Conservation (phyloP, 2,888 invertebrate species). For the Scaptodrosophila latifasciaeformis region DNA sequence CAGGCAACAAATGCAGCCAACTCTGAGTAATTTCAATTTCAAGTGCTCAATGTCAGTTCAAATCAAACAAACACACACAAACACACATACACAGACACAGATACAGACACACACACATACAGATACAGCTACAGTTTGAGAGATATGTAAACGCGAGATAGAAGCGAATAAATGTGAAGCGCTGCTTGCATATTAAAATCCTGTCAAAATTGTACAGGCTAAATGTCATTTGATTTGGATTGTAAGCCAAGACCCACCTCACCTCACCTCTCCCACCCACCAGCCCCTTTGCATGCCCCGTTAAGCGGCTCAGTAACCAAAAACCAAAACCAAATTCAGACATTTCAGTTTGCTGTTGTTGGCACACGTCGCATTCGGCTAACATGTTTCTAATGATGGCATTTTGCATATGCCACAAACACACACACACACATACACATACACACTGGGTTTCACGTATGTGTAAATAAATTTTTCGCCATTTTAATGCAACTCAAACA, state of each 20-base stretch:
- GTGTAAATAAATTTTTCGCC: not conserved
- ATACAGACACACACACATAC: not conserved
- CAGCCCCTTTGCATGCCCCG: too few species aligned
- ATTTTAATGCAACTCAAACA: not conserved
- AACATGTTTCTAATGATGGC: conserved; percentile 4
- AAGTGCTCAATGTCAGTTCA: conserved; percentile 40
- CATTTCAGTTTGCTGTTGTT: too few species aligned
- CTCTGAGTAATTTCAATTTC: conserved; percentile 48
- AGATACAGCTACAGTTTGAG: not conserved
- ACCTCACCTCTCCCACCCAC: too few species aligned
- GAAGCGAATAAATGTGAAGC: too few species aligned
- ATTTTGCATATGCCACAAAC: not conserved
- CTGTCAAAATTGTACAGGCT: conserved; percentile 58
- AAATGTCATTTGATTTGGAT: conserved; percentile 59
- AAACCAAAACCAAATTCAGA: too few species aligned
- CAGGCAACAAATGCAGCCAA: too few species aligned
- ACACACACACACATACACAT: not conserved
- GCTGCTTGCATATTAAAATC: conserved; percentile 52
- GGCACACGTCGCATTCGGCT: not conserved
- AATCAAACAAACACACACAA: not conserved
- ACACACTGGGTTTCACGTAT: too few species aligned
- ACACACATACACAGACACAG: too few species aligned
- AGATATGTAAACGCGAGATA: too few species aligned
- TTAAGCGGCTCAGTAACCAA: too few species aligned
- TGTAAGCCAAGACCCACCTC: too few species aligned